phyloP scores from a whole-genome alignment of 2,888 invertebrate genomes.

The Protophormia terraenovae region DNA sequence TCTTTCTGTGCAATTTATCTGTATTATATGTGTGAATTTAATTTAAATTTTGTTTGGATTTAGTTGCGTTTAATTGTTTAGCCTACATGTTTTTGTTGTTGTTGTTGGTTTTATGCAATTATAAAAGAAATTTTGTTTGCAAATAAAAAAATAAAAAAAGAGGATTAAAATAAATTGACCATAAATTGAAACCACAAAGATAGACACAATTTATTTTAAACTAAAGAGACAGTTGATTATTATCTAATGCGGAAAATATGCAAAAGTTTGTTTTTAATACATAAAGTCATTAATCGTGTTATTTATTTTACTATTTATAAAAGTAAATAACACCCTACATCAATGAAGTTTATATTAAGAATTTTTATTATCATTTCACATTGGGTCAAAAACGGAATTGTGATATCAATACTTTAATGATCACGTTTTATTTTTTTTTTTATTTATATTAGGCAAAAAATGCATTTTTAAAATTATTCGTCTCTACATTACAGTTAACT shows the following conservation, averaged over 20 bases:
- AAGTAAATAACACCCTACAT: no score
- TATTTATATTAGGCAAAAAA: no score
- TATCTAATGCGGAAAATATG: constrained; percentile 37
- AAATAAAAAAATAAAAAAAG: neutral
- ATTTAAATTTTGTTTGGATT: constrained; percentile 37
- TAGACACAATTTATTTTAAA: neutral
- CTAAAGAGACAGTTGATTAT: neutral
- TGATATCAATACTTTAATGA: no score
- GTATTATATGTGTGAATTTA: constrained; percentile 42
- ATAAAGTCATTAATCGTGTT: neutral
- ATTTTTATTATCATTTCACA: no score
- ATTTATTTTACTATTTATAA: no score
- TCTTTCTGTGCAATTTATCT: constrained; percentile 22
- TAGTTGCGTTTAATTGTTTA: constrained; percentile 47
- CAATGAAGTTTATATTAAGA: no score
- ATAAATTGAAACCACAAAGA: constrained; percentile 10
- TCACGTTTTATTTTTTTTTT: no score
- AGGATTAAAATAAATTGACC: constrained; percentile 58
- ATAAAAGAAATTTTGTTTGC: neutral
- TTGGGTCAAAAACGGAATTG: no score
- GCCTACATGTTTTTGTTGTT: constrained; percentile 38
- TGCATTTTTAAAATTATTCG: no score
- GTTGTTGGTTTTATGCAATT: constrained; percentile 29
- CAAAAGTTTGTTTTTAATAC: neutral
- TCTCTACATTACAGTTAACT: no score